phyloP scores from a whole-genome alignment of 2,888 invertebrate genomes.

The Papilio protenor region DNA sequence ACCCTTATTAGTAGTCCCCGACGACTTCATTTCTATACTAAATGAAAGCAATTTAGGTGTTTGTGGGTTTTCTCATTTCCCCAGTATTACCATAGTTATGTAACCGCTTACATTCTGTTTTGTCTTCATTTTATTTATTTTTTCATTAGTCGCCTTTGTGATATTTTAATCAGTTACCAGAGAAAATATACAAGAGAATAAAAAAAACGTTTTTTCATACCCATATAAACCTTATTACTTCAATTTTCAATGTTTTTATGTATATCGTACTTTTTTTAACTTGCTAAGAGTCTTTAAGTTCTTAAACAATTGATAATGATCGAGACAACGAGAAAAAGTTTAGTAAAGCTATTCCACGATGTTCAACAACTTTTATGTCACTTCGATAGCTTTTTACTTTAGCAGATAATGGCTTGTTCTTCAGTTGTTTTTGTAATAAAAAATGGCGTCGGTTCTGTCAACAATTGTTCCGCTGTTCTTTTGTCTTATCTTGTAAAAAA shows the following conservation, averaged over 20 bases:
- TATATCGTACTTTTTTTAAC: neutral
- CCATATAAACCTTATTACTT: no score
- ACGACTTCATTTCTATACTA: conserved; percentile 19
- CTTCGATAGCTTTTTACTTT: conserved; percentile 17
- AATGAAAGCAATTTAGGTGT: conserved; percentile 19
- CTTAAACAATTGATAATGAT: conserved; percentile 8
- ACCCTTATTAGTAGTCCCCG: conserved; percentile 2
- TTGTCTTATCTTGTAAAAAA: no score
- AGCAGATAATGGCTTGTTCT: neutral
- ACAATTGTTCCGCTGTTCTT: no score
- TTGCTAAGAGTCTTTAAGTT: neutral
- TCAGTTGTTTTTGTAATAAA: neutral
- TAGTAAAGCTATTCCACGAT: neutral
- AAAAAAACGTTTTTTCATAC: no score
- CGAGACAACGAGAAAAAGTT: conserved; percentile 9
- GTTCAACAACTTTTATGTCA: conserved; percentile 12
- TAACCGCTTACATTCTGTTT: neutral
- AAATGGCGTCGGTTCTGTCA: no score
- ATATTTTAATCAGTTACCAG: neutral
- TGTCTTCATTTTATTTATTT: neutral
- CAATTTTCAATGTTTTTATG: neutral
- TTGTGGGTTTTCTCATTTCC: conserved; percentile 13
- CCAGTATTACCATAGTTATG: conserved; percentile 1
- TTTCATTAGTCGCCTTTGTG: neutral
- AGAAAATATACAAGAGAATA: no score